Percentiles rank a stretch among this genome's conserved stretches.
Conservation (phyloP, 1,140 invertebrate genomes). For the silkworm (Bombyx mori) region ASM3026992v2 NC_085125.1:10806001-10806500, state of each 20-base stretch:
- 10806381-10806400: too few relatives aligned
- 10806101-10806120: constrained; percentile 69
- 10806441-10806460: too few relatives aligned
- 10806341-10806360: too few relatives aligned
- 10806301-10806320: too few relatives aligned
- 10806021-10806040: constrained; percentile 58
- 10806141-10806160: constrained; percentile 67
- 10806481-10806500: too few relatives aligned
- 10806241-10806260: constrained; percentile 22
- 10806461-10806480: too few relatives aligned
- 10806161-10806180: constrained; percentile 60
- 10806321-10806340: too few relatives aligned
- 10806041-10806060: constrained; percentile 69
- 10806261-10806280: not conserved
- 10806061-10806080: constrained; percentile 69
- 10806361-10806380: too few relatives aligned
- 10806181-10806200: constrained; percentile 63
- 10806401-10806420: too few relatives aligned
- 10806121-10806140: constrained; percentile 61
- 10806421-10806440: too few relatives aligned
- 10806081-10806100: constrained; percentile 70
- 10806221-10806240: constrained; percentile 33
- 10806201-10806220: constrained; percentile 43
- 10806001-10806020: constrained; percentile 55
- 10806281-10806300: too few relatives aligned